Percentiles rank a stretch among this genome's conserved stretches.
Conservation (phyloP, 2,888 invertebrate species). For the Neuroscelio doddi region DNA sequence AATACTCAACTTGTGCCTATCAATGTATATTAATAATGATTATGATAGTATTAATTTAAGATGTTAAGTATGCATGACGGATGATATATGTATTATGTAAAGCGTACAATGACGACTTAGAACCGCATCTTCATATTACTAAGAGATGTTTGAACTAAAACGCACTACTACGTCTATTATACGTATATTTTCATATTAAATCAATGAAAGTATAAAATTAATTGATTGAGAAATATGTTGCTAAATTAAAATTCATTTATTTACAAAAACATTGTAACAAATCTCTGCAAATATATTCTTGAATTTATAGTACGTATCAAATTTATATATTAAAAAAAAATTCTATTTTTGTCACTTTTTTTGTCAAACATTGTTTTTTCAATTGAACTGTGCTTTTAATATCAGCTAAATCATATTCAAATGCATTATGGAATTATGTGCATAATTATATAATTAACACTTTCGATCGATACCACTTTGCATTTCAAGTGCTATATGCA, state of each 20-base stretch:
- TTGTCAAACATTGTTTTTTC: no score
- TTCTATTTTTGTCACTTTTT: not conserved
- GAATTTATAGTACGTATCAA: no score
- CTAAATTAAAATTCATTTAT: no score
- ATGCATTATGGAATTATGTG: not conserved
- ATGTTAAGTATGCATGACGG: conserved; percentile 38
- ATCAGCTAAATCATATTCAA: no score
- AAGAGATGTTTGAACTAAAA: conserved; percentile 4
- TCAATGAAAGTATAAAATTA: not conserved
- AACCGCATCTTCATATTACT: conserved; percentile 19
- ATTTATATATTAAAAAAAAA: no score
- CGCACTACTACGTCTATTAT: not conserved
- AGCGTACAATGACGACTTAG: conserved; percentile 34
- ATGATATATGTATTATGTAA: conserved; percentile 42
- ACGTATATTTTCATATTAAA: no score
- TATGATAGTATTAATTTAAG: conserved; percentile 39
- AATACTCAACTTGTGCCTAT: conserved; percentile 42
- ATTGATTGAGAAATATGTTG: no score
- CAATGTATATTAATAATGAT: conserved; percentile 42
- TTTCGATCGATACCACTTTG: conserved; percentile 14
- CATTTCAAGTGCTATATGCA: conserved; percentile 1
- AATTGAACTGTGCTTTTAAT: no score
- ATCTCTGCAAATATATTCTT: no score
- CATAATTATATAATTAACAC: not conserved
- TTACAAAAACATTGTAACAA: not conserved